These are phyloP conservation scores for Monodelphis domestica DNA, from an alignment of 2,797 vertebrate species.

Conservation along the genomic window DNA sequence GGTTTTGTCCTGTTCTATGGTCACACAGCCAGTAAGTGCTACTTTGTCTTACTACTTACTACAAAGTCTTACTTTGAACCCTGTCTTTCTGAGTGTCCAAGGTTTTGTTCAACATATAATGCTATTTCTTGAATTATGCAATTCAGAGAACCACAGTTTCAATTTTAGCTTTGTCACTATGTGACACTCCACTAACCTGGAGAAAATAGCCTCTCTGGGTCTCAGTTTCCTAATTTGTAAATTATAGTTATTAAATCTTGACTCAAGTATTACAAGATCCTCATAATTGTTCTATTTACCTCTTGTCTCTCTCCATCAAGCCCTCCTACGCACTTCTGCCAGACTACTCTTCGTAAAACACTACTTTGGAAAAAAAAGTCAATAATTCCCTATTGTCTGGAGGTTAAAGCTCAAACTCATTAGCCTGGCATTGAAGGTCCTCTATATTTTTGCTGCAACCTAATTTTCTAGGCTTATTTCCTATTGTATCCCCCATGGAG, in stretches of 20 bases:
- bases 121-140: neutral
- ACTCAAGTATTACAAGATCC: neutral
- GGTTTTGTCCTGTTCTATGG: neutral
- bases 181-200: too few species aligned
- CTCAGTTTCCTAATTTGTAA: neutral
- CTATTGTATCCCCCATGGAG: neutral
- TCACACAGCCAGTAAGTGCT: neutral
- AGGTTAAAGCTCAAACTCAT: conserved; percentile 11
- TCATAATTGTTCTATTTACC: neutral
- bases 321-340: neutral
- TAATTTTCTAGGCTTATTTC: conserved; percentile 7
- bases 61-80: neutral
- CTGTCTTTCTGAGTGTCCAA: neutral
- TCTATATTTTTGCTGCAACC: conserved; percentile 13
- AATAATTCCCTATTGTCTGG: neutral
- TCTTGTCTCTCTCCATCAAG: neutral
- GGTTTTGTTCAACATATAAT: neutral
- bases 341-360: neutral
- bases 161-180: neutral
- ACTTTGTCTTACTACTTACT: too few species aligned
- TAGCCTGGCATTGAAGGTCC: neutral
- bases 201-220: neutral
- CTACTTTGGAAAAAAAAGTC: neutral
- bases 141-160: neutral
- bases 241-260: neutral